Percentiles rank a stretch among this genome's conserved stretches.
Conservation (phyloP, 2,888 invertebrate genomes). For the Ophion costatus region DNA sequence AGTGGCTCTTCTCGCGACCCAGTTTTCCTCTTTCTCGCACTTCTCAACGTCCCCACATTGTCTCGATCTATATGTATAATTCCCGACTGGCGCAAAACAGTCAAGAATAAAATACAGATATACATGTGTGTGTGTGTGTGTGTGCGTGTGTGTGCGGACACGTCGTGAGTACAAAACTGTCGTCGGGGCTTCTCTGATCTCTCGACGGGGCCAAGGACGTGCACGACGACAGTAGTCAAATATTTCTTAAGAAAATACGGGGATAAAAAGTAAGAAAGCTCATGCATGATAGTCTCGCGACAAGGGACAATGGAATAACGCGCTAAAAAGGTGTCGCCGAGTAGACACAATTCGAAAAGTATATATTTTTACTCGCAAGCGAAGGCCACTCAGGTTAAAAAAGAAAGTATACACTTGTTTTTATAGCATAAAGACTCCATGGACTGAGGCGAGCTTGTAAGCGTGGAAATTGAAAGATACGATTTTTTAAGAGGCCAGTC, state of each 20-base stretch:
- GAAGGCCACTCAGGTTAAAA: too few species aligned
- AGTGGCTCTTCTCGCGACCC: constrained; percentile 56
- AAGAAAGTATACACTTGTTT: too few species aligned
- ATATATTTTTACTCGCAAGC: too few species aligned
- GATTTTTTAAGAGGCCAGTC: too few species aligned
- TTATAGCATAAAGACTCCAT: too few species aligned
- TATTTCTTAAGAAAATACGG: constrained; percentile 29
- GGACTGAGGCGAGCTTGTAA: too few species aligned
- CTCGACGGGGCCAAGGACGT: constrained; percentile 51
- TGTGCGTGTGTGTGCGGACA: constrained; percentile 11
- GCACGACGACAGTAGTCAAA: constrained; percentile 45
- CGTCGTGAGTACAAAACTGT: constrained; percentile 43
- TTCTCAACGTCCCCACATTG: constrained; percentile 13
- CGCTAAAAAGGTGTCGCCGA: not conserved
- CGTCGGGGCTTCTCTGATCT: constrained; percentile 51
- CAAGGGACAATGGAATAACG: not conserved
- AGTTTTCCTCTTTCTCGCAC: constrained; percentile 58
- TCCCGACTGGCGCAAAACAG: constrained; percentile 60
- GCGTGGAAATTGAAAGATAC: too few species aligned
- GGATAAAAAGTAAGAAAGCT: constrained; percentile 11
- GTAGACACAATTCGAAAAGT: too few species aligned
- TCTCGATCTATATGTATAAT: constrained; percentile 6
- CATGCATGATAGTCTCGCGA: not conserved
- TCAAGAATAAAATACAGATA: constrained; percentile 52
- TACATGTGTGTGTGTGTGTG: constrained; percentile 4